Evolutionary conservation across 2,888 invertebrate genomes (phyloP).

Genomic region (Mycogona germanica): DNA sequence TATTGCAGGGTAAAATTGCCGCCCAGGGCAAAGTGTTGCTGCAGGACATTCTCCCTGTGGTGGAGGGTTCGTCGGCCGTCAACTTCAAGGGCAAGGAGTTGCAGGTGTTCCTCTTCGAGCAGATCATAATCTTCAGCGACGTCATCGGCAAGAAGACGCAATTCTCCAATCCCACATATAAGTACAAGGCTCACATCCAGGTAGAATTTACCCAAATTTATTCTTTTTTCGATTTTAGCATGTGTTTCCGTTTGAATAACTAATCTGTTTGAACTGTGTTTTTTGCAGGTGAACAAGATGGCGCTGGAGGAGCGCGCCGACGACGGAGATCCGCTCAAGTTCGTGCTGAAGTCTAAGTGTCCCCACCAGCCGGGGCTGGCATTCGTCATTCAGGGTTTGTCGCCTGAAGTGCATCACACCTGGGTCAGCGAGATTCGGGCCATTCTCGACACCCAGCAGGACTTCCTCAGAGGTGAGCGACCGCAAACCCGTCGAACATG

Average conservation of each 20-base stretch:
- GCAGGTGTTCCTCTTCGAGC: slow-evolving; percentile 95
- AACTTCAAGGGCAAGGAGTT: slow-evolving; percentile 60
- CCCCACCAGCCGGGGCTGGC: slow-evolving; percentile 59
- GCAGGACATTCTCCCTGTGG: slow-evolving; percentile 63
- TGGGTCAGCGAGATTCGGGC: slow-evolving; percentile 74
- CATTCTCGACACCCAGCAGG: slow-evolving; percentile 84
- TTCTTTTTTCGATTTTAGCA: no score
- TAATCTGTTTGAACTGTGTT: not conserved
- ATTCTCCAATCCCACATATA: slow-evolving; percentile 84
- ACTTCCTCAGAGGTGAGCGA: slow-evolving; percentile 63
- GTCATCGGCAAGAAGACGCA: slow-evolving; percentile 83
- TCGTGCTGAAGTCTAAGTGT: slow-evolving; percentile 69
- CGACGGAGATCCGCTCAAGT: slow-evolving; percentile 52
- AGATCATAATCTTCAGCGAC: slow-evolving; percentile 58
- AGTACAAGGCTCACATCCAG: slow-evolving; percentile 92
- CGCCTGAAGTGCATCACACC: slow-evolving; percentile 57
- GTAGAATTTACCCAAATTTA: slow-evolving; percentile 39
- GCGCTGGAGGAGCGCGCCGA: slow-evolving; percentile 49
- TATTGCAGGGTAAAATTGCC: slow-evolving; percentile 79
- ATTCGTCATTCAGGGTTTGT: slow-evolving; percentile 65
- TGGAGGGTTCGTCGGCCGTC: slow-evolving; percentile 34
- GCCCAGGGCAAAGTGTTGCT: slow-evolving; percentile 89
- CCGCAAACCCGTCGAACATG: not conserved
- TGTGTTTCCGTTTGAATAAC: not conserved
- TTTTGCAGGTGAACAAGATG: slow-evolving; percentile 86